Base-by-base conservation (phyloP, 2,113 vertebrate species). In the Pteropus alecto region DNA sequence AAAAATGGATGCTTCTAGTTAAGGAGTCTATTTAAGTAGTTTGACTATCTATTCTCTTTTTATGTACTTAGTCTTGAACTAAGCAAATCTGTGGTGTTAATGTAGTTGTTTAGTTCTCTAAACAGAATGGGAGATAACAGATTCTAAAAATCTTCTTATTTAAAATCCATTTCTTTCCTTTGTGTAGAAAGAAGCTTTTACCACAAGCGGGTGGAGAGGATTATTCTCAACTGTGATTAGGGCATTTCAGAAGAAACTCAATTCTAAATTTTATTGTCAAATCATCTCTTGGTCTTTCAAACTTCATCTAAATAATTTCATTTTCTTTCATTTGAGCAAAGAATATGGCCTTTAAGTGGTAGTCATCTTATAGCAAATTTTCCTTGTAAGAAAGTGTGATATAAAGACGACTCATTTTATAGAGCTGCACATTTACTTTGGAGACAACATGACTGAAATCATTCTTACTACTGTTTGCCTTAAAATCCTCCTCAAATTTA, bases 231-330 rank as follows among this genome's bases (percentile, higher is more conserved):
- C 35, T 76, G 63, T 51, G 76, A 65, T 61, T 93, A 86, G n/a
- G 33, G 82, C 35, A 95, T 96, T 92, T 92, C 68, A 87, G 88
- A 85, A 96, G 68, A 73, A 77, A 84, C 19, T 92, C 28, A 82
- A 86, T 83, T 86, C 54, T 83, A 88, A 86, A 94, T 92, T 96
- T 96, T 89, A 73, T 91, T 95, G 60, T 89, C 73, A 97, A 61
- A 96, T 97, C 94, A 83, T 61, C n/a, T 94, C 46, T 24, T 93
- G 9, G 84, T 96, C 67, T 86, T 43, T 86, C 38, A 77, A 60
- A 22, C n/a, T 89, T n/a, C 30, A 74, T 89, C 41, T 30, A 74
- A 70, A 90, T 96, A 60, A 71, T 77, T 91, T 97, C 38, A 77
- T 58, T 93, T 95, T 81, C 51, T 89, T 88, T 93, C 21, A 78